These are phyloP conservation scores for Zaprionus inermis DNA, from an alignment of 1,140 invertebrate genomes.

Conservation along the genomic window DNA sequence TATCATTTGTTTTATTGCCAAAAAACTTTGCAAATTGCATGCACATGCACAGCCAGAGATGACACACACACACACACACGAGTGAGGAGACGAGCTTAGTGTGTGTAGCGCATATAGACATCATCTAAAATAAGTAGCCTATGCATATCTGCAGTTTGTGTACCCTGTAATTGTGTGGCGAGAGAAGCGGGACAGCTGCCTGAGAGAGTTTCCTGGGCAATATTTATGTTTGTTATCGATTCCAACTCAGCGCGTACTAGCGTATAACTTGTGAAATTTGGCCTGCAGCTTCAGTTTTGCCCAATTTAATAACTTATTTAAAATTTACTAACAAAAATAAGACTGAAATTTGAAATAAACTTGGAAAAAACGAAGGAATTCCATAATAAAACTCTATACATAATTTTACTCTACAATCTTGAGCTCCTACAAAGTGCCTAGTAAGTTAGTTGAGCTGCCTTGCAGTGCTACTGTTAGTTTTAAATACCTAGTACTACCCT, in stretches of 20 bases:
- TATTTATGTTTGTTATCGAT: too few relatives aligned
- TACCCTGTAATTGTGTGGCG: neutral
- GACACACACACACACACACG: constrained; percentile 13
- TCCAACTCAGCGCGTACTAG: neutral
- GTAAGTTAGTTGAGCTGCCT: too few relatives aligned
- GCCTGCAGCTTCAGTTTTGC: neutral
- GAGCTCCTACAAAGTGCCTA: too few relatives aligned
- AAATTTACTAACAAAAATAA: neutral
- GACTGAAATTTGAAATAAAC: neutral
- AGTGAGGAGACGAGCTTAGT: constrained; percentile 6
- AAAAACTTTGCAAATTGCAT: constrained; percentile 72
- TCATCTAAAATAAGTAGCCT: constrained; percentile 23
- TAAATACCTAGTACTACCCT: neutral
- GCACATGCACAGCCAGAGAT: constrained; percentile 32
- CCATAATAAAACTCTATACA: too few relatives aligned
- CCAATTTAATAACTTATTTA: neutral
- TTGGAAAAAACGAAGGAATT: neutral
- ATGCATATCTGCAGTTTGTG: constrained; percentile 5
- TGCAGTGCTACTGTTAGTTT: too few relatives aligned
- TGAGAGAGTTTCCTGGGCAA: too few relatives aligned
- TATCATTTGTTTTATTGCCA: constrained; percentile 76
- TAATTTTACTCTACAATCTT: too few relatives aligned
- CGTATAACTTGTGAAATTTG: neutral
- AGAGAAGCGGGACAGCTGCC: neutral
- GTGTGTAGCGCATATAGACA: constrained; percentile 25